phyloP scores from a whole-genome alignment of 2,888 invertebrate species.

The Blastobasis lacticolella region DNA sequence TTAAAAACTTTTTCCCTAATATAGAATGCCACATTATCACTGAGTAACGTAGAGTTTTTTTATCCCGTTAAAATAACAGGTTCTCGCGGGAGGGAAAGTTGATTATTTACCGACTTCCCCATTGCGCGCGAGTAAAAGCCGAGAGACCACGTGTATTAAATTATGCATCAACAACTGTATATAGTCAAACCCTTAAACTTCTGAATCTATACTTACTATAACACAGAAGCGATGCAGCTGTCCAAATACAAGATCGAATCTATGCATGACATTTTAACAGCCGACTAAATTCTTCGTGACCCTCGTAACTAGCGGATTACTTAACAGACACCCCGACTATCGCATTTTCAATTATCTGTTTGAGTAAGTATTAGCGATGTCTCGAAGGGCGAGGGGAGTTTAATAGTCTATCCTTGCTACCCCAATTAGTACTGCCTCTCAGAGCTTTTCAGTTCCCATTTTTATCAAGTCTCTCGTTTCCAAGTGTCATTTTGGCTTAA shows the following conservation, averaged over 20 bases:
- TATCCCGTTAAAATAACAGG: too few relatives aligned
- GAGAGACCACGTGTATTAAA: too few relatives aligned
- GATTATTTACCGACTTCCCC: too few relatives aligned
- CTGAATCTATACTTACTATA: not conserved
- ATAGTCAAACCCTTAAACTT: too few relatives aligned
- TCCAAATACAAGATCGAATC: not conserved
- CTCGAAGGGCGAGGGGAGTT: slow-evolving; percentile 28
- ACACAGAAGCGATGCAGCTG: not conserved
- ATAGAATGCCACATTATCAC: too few relatives aligned
- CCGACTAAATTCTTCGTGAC: not conserved
- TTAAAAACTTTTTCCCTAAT: too few relatives aligned
- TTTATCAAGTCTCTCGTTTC: slow-evolving; percentile 8
- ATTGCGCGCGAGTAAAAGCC: too few relatives aligned
- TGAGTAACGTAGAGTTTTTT: too few relatives aligned
- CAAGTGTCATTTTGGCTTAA: not conserved
- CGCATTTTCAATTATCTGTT: slow-evolving; percentile 31
- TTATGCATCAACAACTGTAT: too few relatives aligned
- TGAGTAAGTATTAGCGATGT: slow-evolving; percentile 29
- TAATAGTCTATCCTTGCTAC: slow-evolving; percentile 37
- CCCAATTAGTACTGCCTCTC: slow-evolving; percentile 29
- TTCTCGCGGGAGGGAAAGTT: too few relatives aligned
- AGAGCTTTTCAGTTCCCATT: slow-evolving; percentile 18
- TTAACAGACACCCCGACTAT: slow-evolving; percentile 5
- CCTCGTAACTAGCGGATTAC: slow-evolving; percentile 7
- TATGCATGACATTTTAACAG: slow-evolving; percentile 1